Base-by-base conservation (phyloP, 1,140 invertebrate genomes). In the Megalonaias nervosa region DNA sequence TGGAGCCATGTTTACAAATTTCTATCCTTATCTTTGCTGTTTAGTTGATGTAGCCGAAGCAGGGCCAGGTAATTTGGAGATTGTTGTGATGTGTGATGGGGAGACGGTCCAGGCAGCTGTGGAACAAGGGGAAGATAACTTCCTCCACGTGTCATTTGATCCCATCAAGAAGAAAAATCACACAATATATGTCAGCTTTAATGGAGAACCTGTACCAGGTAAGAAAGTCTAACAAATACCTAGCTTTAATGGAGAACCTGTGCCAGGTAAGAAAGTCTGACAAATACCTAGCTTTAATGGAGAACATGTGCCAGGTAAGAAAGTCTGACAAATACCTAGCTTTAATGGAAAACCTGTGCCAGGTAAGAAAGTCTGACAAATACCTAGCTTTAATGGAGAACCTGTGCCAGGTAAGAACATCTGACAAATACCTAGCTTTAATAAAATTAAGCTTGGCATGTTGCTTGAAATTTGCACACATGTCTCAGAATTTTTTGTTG, bases 21-120 rank as follows among this genome's bases (percentile, higher is more conserved):
- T 48, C 38, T 48, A 11, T 48, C 9, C 38, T 38, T 48, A 48
- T 48, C 6, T 48, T 75, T 67, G n/a, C 66, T 16, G 85, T 83
- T 55, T 74, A 92, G 91, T 93, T 85, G 92, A 93, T 90, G 92
- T 92, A 9, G 91, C 90, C 67, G 86, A 90, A 76, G 92, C 92
- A 77, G 96, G 98, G 79, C 97, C 97, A 78, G 98, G 98, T 59
- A 98, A 99, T 91, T 92, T 99, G 81, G 98, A 99, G 92, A 99
- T 99, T 64, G 98, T 99, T 74, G 98, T 99, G 0, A 97, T 97
- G 1, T 97, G 98, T n/a, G 97, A 96, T 87, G 97, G 97, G 6
- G 94, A 97, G 86, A 99, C 99, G 92, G 98, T 99, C 12, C 98
- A 98, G 12, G 99, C 99, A 92, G 99, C 98, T 90, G 98, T 99